phyloP scores from a whole-genome alignment of 2,888 invertebrate genomes.

The Lamellibrachia columna region DNA sequence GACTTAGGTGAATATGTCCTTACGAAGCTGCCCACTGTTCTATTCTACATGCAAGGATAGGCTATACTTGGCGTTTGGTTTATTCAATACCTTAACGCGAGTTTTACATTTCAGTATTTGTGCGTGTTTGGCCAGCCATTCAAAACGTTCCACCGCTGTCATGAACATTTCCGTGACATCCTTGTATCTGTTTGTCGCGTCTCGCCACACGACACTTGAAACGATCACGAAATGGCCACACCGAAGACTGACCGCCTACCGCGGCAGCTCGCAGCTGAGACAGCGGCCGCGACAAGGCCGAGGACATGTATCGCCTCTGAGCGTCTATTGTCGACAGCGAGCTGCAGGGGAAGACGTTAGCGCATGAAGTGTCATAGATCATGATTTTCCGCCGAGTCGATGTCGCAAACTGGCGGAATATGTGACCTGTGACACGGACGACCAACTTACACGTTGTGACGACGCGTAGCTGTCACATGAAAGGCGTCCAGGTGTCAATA shows the following conservation, averaged over 20 bases:
- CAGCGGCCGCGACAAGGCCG: not conserved
- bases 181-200: not conserved
- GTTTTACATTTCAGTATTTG: not conserved
- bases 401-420: not conserved
- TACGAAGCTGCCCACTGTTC: not conserved
- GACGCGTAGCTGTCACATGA: not conserved
- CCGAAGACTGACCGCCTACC: not conserved
- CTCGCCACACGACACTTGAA: not conserved
- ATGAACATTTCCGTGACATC: not conserved
- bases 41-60: not conserved
- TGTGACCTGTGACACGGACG: not conserved
- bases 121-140: not conserved
- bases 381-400: not conserved
- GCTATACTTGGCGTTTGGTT: too few species aligned
- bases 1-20: not conserved
- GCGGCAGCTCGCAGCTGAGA: not conserved
- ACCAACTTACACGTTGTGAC: not conserved
- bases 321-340: not conserved
- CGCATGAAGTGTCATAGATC: not conserved
- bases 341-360: not conserved
- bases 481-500: not conserved
- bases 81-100: too few species aligned
- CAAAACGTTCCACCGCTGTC: not conserved
- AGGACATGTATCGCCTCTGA: not conserved
- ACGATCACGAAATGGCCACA: not conserved